Conservation (phyloP, 2,888 invertebrate species). For the Nemapogon koenigi region DNA sequence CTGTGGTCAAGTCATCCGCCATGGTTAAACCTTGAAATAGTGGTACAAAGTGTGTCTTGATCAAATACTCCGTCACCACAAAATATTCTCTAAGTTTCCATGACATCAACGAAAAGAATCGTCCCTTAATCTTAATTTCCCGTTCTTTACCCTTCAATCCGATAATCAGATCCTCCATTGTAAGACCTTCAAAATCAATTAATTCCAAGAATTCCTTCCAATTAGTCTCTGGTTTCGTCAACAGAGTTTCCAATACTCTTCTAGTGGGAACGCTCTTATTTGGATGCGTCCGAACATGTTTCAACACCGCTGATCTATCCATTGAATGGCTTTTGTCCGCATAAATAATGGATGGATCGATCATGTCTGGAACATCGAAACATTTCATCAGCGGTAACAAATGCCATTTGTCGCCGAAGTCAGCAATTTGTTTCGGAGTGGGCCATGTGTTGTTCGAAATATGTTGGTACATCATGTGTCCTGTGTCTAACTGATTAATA, state of each 20-base stretch:
- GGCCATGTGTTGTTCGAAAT: background rate
- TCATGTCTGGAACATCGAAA: background rate
- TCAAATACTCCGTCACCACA: slow-evolving; percentile 3
- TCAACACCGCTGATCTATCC: background rate
- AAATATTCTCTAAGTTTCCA: slow-evolving; percentile 1
- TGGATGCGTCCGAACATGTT: background rate
- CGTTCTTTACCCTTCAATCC: background rate
- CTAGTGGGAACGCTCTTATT: background rate
- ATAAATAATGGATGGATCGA: background rate
- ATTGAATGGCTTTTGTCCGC: background rate
- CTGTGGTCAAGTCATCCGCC: slow-evolving; percentile 2
- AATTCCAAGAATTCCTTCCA: background rate
- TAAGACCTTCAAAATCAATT: background rate
- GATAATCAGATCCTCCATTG: background rate
- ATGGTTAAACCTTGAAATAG: background rate
- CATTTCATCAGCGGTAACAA: background rate
- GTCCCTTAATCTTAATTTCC: background rate
- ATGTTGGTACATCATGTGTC: background rate
- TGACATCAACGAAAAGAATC: slow-evolving; percentile 2
- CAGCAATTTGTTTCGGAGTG: background rate
- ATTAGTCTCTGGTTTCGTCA: background rate
- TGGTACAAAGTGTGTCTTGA: slow-evolving; percentile 2
- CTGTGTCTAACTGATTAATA: background rate
- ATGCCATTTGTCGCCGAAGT: background rate
- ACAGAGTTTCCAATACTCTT: background rate